A percentile compares a stretch with the other conserved stretches of the same genome.
Evolutionary conservation across 2,797 vertebrate species (phyloP).

Genomic region (Lagocephalus sceleratus): DNA sequence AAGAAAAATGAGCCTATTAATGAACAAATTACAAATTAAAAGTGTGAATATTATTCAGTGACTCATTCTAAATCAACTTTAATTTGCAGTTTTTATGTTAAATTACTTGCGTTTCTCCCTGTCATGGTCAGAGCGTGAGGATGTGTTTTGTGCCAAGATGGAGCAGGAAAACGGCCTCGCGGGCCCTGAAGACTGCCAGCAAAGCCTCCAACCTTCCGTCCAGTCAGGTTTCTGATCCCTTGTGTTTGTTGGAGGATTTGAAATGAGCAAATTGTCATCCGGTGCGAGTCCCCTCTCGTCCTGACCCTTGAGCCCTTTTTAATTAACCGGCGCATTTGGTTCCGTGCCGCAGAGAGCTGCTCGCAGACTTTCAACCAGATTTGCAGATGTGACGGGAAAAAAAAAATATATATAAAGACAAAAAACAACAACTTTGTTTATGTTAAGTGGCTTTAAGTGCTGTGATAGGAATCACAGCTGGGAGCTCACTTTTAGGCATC

Average conservation of each 20-base stretch:
- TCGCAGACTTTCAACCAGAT: background rate
- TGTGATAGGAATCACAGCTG: constrained; percentile 45
- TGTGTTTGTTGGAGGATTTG: constrained; percentile 82
- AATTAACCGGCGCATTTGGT: constrained; percentile 78
- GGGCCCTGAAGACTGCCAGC: constrained; percentile 70
- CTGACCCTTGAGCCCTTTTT: constrained; percentile 79
- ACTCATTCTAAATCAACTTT: no score
- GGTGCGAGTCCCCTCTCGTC: constrained; percentile 81
- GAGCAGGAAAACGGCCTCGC: constrained; percentile 22
- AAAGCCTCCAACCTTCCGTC: constrained; percentile 78
- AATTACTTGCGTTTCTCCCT: no score
- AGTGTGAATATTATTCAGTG: no score
- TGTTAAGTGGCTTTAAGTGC: constrained; percentile 36
- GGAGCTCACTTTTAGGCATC: constrained; percentile 39
- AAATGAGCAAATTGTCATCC: constrained; percentile 79
- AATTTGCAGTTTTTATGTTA: no score
- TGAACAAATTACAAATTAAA: no score
- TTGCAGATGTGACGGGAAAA: constrained; percentile 15
- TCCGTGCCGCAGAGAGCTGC: constrained; percentile 59
- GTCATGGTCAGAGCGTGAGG: no score
- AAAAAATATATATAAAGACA: no score
- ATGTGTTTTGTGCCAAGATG: background rate
- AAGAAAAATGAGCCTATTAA: no score
- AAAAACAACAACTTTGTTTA: background rate
- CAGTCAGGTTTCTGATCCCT: constrained; percentile 87